These are phyloP conservation scores for Pemphredon lugubris DNA, from an alignment of 2,888 invertebrate species.

Conservation along the genomic window DNA sequence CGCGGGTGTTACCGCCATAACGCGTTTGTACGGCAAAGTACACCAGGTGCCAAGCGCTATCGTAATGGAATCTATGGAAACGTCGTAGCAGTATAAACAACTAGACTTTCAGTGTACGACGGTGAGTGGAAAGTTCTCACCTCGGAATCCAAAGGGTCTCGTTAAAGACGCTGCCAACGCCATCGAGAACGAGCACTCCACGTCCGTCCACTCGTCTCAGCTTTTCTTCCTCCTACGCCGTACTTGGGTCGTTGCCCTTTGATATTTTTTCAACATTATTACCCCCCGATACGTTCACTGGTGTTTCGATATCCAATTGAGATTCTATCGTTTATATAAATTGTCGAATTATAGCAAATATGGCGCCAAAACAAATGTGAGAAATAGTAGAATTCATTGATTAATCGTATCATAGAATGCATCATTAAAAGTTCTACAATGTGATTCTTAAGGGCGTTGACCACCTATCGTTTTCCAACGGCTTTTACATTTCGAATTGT, in stretches of 20 bases:
- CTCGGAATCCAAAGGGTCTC: slow-evolving; percentile 22
- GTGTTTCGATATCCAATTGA: too few species aligned
- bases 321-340: too few species aligned
- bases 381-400: too few species aligned
- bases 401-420: too few species aligned
- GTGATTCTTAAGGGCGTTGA: too few species aligned
- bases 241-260: background rate
- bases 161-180: slow-evolving; percentile 13
- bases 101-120: slow-evolving; percentile 20
- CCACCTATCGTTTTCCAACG: too few species aligned
- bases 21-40: slow-evolving; percentile 29
- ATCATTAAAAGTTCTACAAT: too few species aligned
- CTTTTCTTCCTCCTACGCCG: background rate
- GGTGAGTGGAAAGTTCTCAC: slow-evolving; percentile 37
- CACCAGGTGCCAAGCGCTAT: slow-evolving; percentile 41
- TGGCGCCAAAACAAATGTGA: too few species aligned
- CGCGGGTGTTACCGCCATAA: slow-evolving; percentile 35
- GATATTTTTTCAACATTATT: background rate
- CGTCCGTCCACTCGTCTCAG: slow-evolving; percentile 6
- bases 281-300: too few species aligned
- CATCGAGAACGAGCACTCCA: background rate
- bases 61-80: slow-evolving; percentile 59
- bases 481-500: too few species aligned
- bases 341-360: too few species aligned
- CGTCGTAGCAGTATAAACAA: slow-evolving; percentile 46